Evolutionary conservation across 2,797 vertebrate species (phyloP).

Genomic region (Apogon hyalosoma): DNA sequence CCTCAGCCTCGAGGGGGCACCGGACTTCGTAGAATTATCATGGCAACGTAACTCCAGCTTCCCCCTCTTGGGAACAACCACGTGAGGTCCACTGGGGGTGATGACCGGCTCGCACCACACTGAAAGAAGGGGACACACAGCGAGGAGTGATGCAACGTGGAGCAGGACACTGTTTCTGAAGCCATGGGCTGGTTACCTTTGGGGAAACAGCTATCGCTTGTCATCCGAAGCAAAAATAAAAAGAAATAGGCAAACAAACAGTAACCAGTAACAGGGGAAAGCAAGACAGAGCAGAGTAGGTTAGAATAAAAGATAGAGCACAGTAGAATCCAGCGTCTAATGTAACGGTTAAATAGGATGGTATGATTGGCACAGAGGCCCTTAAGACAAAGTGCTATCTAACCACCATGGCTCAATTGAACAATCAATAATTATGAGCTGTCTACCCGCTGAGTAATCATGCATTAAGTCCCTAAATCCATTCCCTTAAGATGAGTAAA

Average conservation of each 20-base stretch:
- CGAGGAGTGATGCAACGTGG: constrained; percentile 13
- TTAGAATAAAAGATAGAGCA: too few relatives aligned
- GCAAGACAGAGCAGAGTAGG: too few relatives aligned
- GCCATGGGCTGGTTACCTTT: constrained; percentile 11
- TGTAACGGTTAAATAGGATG: constrained; percentile 64
- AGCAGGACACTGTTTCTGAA: not conserved
- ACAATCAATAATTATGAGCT: constrained; percentile 75
- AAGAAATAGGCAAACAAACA: too few relatives aligned
- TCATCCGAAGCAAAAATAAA: too few relatives aligned
- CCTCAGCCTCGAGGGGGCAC: constrained; percentile 64
- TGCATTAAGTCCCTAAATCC: constrained; percentile 60
- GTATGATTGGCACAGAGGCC: constrained; percentile 53
- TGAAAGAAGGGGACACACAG: constrained; percentile 59
- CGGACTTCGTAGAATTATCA: constrained; percentile 67
- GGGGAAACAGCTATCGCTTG: not conserved
- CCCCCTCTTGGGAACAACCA: constrained; percentile 84
- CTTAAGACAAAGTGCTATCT: constrained; percentile 56
- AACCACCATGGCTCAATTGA: constrained; percentile 63
- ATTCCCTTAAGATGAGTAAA: constrained; percentile 55
- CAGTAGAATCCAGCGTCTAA: constrained; percentile 16
- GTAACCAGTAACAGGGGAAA: too few relatives aligned
- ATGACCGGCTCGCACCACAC: constrained; percentile 81
- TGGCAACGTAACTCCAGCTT: constrained; percentile 86
- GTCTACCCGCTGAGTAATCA: constrained; percentile 71
- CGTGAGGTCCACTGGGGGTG: constrained; percentile 78